phyloP scores from a whole-genome alignment of 92 coral and sea anemone species.

The Montipora capitata region DNA sequence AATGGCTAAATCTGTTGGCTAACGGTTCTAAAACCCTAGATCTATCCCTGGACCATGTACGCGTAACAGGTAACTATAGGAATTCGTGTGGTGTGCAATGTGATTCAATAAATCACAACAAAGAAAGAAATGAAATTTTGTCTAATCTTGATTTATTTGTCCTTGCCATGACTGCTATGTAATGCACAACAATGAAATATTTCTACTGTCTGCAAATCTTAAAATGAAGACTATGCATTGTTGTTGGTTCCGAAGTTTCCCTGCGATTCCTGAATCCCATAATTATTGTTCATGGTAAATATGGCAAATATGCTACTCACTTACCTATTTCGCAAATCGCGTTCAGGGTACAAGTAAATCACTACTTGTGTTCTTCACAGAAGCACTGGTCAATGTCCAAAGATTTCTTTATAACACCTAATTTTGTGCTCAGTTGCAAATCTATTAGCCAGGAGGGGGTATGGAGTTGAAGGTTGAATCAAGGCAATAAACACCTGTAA shows the following conservation, averaged over 20 bases:
- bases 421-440: not conserved
- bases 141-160: not conserved
- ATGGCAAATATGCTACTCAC: not conserved
- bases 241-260: no score
- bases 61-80: no score
- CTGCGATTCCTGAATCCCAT: no score
- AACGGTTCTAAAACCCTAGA: no score
- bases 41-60: no score
- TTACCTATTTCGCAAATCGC: not conserved
- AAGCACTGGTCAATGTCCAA: no score
- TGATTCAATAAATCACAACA: not conserved
- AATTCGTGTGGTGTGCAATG: no score
- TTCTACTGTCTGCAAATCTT: not conserved
- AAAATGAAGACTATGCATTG: not conserved
- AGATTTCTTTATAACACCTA: no score
- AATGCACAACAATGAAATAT: not conserved
- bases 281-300: not conserved
- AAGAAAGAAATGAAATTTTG: not conserved
- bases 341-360: not conserved
- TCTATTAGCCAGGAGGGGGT: not conserved
- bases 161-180: not conserved
- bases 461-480: not conserved
- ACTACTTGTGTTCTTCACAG: no score
- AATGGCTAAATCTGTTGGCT: no score
- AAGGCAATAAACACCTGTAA: not conserved